These are phyloP conservation scores for Lutjanus argentimaculatus DNA, from an alignment of 2,797 vertebrate species.

Conservation along the genomic window DNA sequence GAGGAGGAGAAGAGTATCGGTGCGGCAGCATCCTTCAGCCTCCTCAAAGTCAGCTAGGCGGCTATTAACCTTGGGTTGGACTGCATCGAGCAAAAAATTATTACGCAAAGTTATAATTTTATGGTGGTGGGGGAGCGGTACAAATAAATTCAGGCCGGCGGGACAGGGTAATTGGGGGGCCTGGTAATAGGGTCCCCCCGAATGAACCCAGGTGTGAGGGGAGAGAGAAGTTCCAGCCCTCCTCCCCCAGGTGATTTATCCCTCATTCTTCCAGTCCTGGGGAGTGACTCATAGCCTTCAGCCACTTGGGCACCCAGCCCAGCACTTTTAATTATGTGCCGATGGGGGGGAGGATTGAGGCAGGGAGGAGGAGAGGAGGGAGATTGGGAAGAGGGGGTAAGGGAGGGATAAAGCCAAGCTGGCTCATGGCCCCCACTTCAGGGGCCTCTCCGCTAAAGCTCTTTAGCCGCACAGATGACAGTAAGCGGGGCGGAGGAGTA, in stretches of 20 bases:
- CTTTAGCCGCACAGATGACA: conserved; percentile 82
- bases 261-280: conserved; percentile 73
- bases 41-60: conserved; percentile 83
- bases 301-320: conserved; percentile 81
- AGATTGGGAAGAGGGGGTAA: conserved; percentile 57
- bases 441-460: conserved; percentile 80
- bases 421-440: conserved; percentile 76
- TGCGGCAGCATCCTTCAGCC: conserved; percentile 78
- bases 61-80: conserved; percentile 89
- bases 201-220: conserved; percentile 82
- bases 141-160: conserved; percentile 87
- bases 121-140: conserved; percentile 82
- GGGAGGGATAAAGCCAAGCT: conserved; percentile 76
- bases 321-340: conserved; percentile 84
- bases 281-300: conserved; percentile 86
- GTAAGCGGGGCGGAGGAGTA: conserved; percentile 75
- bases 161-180: conserved; percentile 88
- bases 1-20: conserved; percentile 57
- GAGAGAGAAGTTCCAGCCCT: conserved; percentile 76
- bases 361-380: conserved; percentile 52
- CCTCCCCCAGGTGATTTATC: conserved; percentile 85
- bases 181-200: conserved; percentile 81
- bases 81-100: conserved; percentile 85
- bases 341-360: conserved; percentile 69
- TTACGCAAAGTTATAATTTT: conserved; percentile 90